Evolutionary conservation across 53 echinoderm and acorn worm genomes (phyloP).

Genomic region (Holothuria leucospilota): DNA sequence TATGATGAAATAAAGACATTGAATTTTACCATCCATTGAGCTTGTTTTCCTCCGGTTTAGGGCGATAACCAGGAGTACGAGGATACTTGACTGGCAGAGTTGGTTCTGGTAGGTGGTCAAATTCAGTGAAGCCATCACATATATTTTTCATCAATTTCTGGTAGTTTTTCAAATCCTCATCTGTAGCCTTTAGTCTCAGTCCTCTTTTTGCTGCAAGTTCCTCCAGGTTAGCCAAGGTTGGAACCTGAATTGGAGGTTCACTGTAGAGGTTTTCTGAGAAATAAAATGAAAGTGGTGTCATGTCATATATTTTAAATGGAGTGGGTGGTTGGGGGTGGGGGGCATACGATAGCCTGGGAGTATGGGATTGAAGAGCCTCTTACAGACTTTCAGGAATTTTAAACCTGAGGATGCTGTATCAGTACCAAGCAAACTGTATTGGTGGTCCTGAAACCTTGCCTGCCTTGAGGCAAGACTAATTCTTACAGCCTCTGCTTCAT

Average conservation of each 20-base stretch:
- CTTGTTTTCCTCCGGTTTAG: conserved; percentile 70
- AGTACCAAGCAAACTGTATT: no score
- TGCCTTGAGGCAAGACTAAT: no score
- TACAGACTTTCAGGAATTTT: no score
- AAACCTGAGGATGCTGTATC: no score
- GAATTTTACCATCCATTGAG: conserved; percentile 74
- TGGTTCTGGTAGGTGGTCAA: conserved; percentile 71
- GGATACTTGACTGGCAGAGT: conserved; percentile 80
- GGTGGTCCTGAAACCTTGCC: no score
- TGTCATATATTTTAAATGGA: no score
- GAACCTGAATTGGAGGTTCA: conserved; percentile 35
- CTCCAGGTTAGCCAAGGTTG: conserved; percentile 32
- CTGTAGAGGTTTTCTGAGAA: conserved; percentile 15
- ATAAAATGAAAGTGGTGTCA: background rate
- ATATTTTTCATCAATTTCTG: conserved; percentile 60
- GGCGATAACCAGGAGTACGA: conserved; percentile 74
- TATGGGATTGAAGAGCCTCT: no score
- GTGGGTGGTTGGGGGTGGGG: no score
- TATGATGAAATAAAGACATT: no score
- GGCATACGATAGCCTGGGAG: no score
- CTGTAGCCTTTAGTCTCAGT: conserved; percentile 8
- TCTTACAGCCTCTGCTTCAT: no score
- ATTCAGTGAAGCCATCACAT: conserved; percentile 43
- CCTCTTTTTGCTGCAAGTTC: conserved; percentile 33
- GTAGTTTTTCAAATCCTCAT: conserved; percentile 38